phyloP scores from a whole-genome alignment of 2,113 vertebrate species.

The Ariopsis seemanni region DNA sequence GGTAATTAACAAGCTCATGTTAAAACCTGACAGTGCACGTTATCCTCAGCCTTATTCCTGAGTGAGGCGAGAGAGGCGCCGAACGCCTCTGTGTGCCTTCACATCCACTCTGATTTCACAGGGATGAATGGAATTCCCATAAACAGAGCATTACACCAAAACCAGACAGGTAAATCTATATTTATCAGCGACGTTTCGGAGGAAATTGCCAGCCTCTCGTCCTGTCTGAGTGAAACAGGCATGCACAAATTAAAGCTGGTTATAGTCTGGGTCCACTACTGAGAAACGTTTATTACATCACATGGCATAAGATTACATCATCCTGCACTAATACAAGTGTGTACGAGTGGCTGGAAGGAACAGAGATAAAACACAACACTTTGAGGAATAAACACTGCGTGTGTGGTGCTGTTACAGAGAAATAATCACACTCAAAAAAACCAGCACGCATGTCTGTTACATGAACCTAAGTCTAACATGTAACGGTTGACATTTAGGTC shows the following conservation, averaged over 20 bases:
- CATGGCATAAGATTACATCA: slow-evolving; percentile 4
- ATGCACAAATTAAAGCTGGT: slow-evolving; percentile 19
- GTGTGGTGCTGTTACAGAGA: neutral
- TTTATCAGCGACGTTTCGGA: neutral
- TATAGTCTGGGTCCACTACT: neutral
- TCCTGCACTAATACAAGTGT: neutral
- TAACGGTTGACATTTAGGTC: no score
- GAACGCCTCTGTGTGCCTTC: neutral
- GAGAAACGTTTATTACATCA: slow-evolving; percentile 16
- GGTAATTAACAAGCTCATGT: slow-evolving; percentile 48
- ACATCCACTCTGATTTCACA: neutral
- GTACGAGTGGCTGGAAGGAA: neutral
- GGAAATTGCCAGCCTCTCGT: neutral
- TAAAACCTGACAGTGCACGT: slow-evolving; percentile 51
- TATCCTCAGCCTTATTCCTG: slow-evolving; percentile 50
- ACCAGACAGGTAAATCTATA: slow-evolving; percentile 25
- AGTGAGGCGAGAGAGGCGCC: neutral
- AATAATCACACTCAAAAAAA: neutral
- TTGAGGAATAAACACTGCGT: neutral
- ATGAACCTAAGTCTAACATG: no score
- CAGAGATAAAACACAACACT: neutral
- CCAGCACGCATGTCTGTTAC: no score
- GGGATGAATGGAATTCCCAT: slow-evolving; percentile 9
- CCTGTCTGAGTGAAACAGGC: neutral
- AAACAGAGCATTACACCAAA: neutral